phyloP scores from a whole-genome alignment of 2,797 vertebrate genomes.

The Microctenopoma stevenorrisi region DNA sequence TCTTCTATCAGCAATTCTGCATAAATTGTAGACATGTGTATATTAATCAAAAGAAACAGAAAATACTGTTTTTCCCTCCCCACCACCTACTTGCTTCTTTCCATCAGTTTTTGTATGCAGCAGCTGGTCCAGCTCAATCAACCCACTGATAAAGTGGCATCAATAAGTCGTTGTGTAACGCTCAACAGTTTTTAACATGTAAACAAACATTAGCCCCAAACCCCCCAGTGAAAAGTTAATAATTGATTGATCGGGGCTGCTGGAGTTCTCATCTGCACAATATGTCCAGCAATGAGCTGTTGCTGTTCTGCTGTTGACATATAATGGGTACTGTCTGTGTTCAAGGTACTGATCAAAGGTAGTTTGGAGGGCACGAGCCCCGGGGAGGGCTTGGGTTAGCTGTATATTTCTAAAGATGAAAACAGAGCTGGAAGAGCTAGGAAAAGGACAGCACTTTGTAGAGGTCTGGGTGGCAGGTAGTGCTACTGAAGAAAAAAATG shows the following conservation, averaged over 20 bases:
- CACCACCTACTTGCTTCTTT: background rate
- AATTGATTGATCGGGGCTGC: conserved; percentile 36
- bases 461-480: conserved; percentile 74
- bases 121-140: conserved; percentile 10
- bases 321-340: conserved; percentile 54
- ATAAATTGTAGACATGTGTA: background rate
- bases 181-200: background rate
- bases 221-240: conserved; percentile 21
- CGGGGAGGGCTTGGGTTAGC: conserved; percentile 40
- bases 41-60: conserved; percentile 18
- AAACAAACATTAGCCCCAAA: conserved; percentile 5
- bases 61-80: background rate
- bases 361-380: conserved; percentile 38
- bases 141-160: conserved; percentile 2
- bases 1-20: background rate
- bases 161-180: background rate
- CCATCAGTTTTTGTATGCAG: conserved; percentile 4
- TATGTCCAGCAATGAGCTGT: conserved; percentile 49
- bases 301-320: conserved; percentile 56
- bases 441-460: conserved; percentile 83
- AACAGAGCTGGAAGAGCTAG: conserved; percentile 53
- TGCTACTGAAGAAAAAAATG: conserved; percentile 66
- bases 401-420: conserved; percentile 76
- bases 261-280: conserved; percentile 50
- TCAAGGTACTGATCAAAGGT: conserved; percentile 61